Percentiles rank a stretch among this genome's conserved stretches.
Conservation (phyloP, 2,113 vertebrate genomes). For the Nothoprocta pentlandii region DNA sequence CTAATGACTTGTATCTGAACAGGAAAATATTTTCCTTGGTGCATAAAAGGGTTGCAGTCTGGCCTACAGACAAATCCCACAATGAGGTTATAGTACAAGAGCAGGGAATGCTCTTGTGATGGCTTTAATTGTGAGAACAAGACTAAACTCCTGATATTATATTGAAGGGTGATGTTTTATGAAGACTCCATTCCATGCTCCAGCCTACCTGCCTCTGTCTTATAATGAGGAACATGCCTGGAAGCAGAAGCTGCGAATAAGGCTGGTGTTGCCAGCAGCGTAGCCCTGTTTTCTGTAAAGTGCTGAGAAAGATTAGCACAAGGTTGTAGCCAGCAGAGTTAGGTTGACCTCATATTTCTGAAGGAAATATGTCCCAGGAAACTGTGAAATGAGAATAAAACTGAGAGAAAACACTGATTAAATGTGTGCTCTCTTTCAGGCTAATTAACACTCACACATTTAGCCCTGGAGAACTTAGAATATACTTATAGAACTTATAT, state of each 20-base stretch:
- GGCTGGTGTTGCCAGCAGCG: neutral
- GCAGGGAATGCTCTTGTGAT: neutral
- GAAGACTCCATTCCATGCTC: neutral
- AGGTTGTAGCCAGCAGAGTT: neutral
- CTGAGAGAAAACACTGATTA: conserved; percentile 30
- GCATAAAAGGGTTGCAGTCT: neutral
- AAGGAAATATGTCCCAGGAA: neutral
- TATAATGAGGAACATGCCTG: neutral
- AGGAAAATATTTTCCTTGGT: neutral
- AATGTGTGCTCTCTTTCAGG: neutral
- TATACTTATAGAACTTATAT: too few relatives aligned
- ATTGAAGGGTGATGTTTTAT: neutral
- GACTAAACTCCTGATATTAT: neutral
- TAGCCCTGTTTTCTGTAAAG: neutral
- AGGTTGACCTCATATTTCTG: neutral
- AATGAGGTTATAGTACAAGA: neutral
- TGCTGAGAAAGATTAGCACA: neutral
- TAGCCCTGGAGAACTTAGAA: neutral
- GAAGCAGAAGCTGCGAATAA: neutral
- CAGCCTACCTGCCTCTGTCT: neutral
- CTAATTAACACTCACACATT: conserved; percentile 5
- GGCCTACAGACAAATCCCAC: neutral
- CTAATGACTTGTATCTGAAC: neutral
- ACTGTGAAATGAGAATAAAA: neutral
- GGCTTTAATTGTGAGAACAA: neutral